These are phyloP conservation scores for Napeogenes inachia DNA, from an alignment of 2,888 invertebrate genomes.

Conservation along the genomic window DNA sequence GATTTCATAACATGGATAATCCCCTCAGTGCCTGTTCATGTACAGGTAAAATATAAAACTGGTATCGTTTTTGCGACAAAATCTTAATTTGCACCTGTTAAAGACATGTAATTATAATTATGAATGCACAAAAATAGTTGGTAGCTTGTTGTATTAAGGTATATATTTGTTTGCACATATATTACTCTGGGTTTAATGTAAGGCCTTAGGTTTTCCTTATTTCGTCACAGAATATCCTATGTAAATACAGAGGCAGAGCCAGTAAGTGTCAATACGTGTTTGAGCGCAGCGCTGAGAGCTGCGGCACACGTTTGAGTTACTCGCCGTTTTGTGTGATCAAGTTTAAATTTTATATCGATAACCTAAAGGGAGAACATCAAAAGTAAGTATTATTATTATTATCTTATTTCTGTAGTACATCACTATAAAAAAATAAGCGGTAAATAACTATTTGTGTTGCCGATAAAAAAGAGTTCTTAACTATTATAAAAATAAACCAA, in stretches of 20 bases:
- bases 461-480: too few species aligned
- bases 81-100: background rate
- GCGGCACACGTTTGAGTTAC: slow-evolving; percentile 46
- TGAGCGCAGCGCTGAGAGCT: slow-evolving; percentile 47
- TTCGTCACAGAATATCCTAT: slow-evolving; percentile 18
- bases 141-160: background rate
- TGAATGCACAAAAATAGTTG: background rate
- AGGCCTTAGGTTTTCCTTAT: slow-evolving; percentile 23
- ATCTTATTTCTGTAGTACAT: background rate
- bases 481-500: too few species aligned
- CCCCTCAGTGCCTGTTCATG: too few species aligned
- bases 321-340: slow-evolving; percentile 42
- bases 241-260: slow-evolving; percentile 19
- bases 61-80: background rate
- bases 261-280: slow-evolving; percentile 47
- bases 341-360: slow-evolving; percentile 19
- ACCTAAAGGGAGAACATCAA: slow-evolving; percentile 35
- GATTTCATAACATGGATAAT: too few species aligned
- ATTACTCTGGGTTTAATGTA: background rate
- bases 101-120: background rate
- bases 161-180: background rate
- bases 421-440: too few species aligned
- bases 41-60: slow-evolving; percentile 1
- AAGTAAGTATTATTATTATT: slow-evolving; percentile 39
- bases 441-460: too few species aligned